These are phyloP conservation scores for Ditula angustiorana DNA, from an alignment of 2,888 invertebrate genomes.

Conservation along the genomic window DNA sequence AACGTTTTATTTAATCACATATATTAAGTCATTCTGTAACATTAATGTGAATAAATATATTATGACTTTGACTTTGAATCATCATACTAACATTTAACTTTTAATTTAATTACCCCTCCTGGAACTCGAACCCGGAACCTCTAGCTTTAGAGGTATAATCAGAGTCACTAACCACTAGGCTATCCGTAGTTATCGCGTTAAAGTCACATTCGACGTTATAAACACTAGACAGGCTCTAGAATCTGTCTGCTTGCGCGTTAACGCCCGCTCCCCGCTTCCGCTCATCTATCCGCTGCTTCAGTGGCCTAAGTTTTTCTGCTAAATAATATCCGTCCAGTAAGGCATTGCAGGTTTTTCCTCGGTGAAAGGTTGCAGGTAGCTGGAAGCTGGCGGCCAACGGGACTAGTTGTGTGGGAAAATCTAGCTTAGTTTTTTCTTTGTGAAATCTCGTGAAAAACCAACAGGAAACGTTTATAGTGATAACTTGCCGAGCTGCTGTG, in stretches of 20 bases:
- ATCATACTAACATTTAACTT: no score
- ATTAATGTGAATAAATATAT: no score
- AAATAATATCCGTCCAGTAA: slow-evolving; percentile 75
- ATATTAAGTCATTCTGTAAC: no score
- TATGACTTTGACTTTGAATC: no score
- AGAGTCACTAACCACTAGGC: no score
- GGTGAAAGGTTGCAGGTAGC: slow-evolving; percentile 80
- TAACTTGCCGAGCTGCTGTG: not conserved
- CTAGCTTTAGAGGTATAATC: no score
- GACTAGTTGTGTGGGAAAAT: slow-evolving; percentile 56
- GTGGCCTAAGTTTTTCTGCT: slow-evolving; percentile 76
- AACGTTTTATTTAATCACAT: no score
- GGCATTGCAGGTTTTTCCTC: slow-evolving; percentile 81
- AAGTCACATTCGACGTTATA: no score
- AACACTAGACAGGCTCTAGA: no score
- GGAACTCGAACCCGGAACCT: no score
- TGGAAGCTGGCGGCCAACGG: slow-evolving; percentile 77
- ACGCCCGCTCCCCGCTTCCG: slow-evolving; percentile 2
- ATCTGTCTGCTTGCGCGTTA: not conserved
- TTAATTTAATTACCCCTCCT: no score
- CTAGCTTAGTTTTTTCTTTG: slow-evolving; percentile 50
- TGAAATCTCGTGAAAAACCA: slow-evolving; percentile 60
- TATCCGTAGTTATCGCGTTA: no score
- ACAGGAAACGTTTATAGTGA: not conserved
- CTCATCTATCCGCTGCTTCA: slow-evolving; percentile 49